Percentiles rank a stretch among this genome's conserved stretches.
Conservation (phyloP, 2,888 invertebrate genomes). For the Bombylius discolor region DNA sequence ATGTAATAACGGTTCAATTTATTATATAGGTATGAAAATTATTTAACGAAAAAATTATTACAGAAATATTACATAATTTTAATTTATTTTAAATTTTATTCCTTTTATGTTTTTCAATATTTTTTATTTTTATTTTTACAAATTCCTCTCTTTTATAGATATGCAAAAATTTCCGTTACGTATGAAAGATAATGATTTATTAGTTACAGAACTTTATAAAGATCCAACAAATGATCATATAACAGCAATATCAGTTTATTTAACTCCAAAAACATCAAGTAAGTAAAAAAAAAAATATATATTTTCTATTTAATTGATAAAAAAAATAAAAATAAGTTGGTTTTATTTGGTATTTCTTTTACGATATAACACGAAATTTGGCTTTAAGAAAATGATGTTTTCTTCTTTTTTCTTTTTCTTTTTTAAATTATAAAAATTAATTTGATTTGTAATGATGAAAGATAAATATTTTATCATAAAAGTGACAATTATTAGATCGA, state of each 20-base stretch:
- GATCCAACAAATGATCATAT: slow-evolving; percentile 93
- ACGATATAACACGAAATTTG: too few species aligned
- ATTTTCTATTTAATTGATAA: neutral
- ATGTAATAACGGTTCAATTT: slow-evolving; percentile 92
- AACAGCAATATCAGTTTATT: slow-evolving; percentile 94
- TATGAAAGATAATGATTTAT: slow-evolving; percentile 97
- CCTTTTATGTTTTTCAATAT: neutral
- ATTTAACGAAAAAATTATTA: too few species aligned
- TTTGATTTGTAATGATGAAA: too few species aligned
- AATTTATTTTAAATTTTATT: neutral
- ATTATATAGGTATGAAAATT: slow-evolving; percentile 69
- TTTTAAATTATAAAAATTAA: too few species aligned
- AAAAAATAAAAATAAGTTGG: neutral
- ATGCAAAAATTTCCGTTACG: slow-evolving; percentile 98
- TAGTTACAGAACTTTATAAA: slow-evolving; percentile 90
- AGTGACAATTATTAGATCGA: too few species aligned
- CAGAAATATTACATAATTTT: neutral
- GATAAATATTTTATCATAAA: too few species aligned
- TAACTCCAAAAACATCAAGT: slow-evolving; percentile 99
- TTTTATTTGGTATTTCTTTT: neutral
- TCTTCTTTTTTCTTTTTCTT: too few species aligned
- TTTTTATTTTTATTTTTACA: neutral
- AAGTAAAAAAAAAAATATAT: slow-evolving; percentile 35
- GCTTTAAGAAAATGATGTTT: too few species aligned
- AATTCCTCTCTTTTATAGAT: slow-evolving; percentile 43